Evolutionary conservation across 2,113 vertebrate species (phyloP), one percentile per base, ranked within the genome.

Genomic region (Isichthys henryi): DNA sequence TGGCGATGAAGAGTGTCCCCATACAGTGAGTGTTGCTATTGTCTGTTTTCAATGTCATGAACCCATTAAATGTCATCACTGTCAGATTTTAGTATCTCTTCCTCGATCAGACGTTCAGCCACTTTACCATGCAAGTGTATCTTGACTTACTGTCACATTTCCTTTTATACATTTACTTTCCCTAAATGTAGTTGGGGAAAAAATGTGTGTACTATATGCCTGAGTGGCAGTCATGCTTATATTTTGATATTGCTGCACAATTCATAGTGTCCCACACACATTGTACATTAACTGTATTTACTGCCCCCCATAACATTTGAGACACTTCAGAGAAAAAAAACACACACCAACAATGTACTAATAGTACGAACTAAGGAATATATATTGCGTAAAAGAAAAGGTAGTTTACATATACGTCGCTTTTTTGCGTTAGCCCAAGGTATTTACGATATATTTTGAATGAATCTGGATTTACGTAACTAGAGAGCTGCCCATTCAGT

Each of bases 1-100:
- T 97, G 0, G 98, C 98, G 21, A 97, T 98, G 92, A 97, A 96
- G 92, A 97, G 95, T 91, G 95, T 98, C 0, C 96, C 96, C 1
- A 27, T 95, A 56, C 90, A 89, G 96, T 97, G 92, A 96, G 96
- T 96, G 49, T 35, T 19, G n/a, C 10, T n/a, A 15, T 77, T 39
- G 70, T 23, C 31, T 17, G 19, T 77, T 5, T 7, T 15, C 74
- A 43, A 2, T 43, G 74, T 77, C 70, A 17, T 77, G 15, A 39
- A 17, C 31, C 13, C 31, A 39, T 77, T 31, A 77, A 77, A 77
- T 17, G 35, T 39, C 74, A 77, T 77, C 74, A 77, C 74, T 77
- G 35, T 27, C 15, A 77, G 11, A 39, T 77, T 77, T 39, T 39
- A 77, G 15, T 35, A 19, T 8, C 15, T 19, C 17, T 43, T 77